These are phyloP conservation scores for Onthophagus sagittarius DNA, from an alignment of 2,888 invertebrate species.

Conservation along the genomic window DNA sequence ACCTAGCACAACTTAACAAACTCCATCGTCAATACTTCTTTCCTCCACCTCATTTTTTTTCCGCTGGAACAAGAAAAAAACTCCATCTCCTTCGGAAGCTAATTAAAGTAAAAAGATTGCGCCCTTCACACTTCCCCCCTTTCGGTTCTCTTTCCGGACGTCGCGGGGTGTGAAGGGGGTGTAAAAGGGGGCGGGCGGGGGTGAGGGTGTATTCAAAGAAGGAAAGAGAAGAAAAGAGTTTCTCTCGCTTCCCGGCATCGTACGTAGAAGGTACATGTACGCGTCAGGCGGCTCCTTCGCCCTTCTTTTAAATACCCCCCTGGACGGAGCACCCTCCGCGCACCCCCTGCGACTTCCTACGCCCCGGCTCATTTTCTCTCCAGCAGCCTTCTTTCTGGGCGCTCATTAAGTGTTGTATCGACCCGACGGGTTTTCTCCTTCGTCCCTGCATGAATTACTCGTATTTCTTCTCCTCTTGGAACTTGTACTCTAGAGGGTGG, in stretches of 20 bases:
- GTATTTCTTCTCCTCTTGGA: not conserved
- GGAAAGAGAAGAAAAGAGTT: not conserved
- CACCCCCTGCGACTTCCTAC: not conserved
- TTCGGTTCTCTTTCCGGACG: not conserved
- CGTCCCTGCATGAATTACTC: not conserved
- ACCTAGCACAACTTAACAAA: not conserved
- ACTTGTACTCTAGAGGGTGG: not conserved
- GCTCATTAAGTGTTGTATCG: slow-evolving; percentile 47
- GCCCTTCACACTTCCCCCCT: slow-evolving; percentile 3
- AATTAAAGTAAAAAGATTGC: slow-evolving; percentile 25
- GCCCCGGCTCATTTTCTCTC: slow-evolving; percentile 33
- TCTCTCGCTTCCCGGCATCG: not conserved
- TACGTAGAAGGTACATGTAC: slow-evolving; percentile 19
- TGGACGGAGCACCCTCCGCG: slow-evolving; percentile 21
- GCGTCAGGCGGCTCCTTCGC: slow-evolving; percentile 26
- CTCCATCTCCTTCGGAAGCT: slow-evolving; percentile 18
- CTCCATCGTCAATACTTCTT: not conserved
- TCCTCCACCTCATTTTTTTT: not conserved
- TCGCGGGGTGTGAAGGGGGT: not conserved
- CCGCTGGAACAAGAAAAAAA: not conserved
- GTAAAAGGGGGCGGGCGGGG: slow-evolving; percentile 2
- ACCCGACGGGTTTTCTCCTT: slow-evolving; percentile 27
- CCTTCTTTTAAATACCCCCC: slow-evolving; percentile 31
- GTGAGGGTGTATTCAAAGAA: slow-evolving; percentile 19
- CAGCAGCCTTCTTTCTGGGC: slow-evolving; percentile 45